Conservation (phyloP, 2,888 invertebrate genomes). For the Hirtodrosophila cameraria region DNA sequence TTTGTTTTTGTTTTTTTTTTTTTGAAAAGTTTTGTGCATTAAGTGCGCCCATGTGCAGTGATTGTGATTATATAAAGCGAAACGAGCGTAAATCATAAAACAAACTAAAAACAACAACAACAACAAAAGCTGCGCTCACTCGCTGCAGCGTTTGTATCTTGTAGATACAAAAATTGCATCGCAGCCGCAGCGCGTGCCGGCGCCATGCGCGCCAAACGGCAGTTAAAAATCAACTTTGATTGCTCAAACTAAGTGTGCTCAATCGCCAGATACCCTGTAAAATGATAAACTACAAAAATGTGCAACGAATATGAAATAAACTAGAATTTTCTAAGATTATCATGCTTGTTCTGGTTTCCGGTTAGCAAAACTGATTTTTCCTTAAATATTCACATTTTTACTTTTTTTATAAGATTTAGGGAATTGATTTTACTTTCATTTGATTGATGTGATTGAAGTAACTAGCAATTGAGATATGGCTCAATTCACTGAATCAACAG, state of each 20-base stretch:
- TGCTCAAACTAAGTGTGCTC: no score
- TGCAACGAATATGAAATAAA: constrained; percentile 7
- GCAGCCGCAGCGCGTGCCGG: constrained; percentile 73
- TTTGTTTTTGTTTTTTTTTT: constrained; percentile 19
- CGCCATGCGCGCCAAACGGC: constrained; percentile 64
- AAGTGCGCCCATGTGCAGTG: constrained; percentile 56
- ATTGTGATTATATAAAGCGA: constrained; percentile 73
- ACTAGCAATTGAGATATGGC: no score
- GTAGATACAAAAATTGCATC: constrained; percentile 73
- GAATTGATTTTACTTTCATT: no score
- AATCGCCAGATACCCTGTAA: no score
- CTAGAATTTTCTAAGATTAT: no score
- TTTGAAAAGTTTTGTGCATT: constrained; percentile 5
- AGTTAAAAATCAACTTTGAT: constrained; percentile 49
- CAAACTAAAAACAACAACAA: constrained; percentile 6
- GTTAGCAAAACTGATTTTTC: no score
- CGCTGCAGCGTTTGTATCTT: constrained; percentile 63
- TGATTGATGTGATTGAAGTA: no score
- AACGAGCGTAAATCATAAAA: constrained; percentile 75
- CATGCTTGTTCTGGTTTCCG: no score
- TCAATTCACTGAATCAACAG: no score
- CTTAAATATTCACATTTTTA: no score
- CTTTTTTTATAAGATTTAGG: no score
- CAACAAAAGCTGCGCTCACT: constrained; percentile 24
- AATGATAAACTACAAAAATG: no score